Percentiles rank a stretch among this genome's conserved stretches.
Evolutionary conservation across 1,140 invertebrate species (phyloP).

Genomic region (Homarus americanus): DNA sequence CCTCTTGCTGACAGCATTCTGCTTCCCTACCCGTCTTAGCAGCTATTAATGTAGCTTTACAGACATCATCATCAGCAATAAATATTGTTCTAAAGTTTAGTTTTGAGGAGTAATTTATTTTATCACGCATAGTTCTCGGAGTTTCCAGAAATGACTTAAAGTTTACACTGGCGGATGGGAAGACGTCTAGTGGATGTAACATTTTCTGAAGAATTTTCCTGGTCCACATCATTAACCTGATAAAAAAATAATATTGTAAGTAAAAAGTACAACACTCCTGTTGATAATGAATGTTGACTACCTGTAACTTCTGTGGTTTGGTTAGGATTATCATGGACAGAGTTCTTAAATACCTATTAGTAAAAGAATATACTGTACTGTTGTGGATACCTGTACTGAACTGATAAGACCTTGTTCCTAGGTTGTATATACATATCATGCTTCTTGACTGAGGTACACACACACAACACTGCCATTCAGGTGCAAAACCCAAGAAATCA

Average conservation of each 20-base stretch:
- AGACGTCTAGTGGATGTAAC: not conserved
- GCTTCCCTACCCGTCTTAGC: not conserved
- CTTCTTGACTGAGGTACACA: too few relatives aligned
- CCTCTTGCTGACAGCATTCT: not conserved
- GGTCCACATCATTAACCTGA: not conserved
- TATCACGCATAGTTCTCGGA: not conserved
- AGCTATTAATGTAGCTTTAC: not conserved
- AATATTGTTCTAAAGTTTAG: not conserved
- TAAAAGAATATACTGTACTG: too few relatives aligned
- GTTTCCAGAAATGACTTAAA: not conserved
- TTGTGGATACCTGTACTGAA: too few relatives aligned
- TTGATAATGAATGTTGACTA: too few relatives aligned
- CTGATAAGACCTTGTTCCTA: too few relatives aligned
- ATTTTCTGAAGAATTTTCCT: not conserved
- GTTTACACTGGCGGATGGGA: not conserved
- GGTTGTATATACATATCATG: too few relatives aligned
- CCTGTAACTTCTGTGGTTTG: too few relatives aligned
- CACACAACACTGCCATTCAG: too few relatives aligned
- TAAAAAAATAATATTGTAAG: not conserved
- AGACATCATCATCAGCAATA: not conserved
- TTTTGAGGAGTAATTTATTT: not conserved
- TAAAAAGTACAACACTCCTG: too few relatives aligned
- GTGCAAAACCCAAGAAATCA: too few relatives aligned
- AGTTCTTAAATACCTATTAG: too few relatives aligned
- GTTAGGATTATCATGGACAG: too few relatives aligned